Evolutionary conservation across 2,113 vertebrate genomes (phyloP).

Genomic region (human): GRCh38 chr2:196656501-196657000

Average conservation of each 20-base stretch:
- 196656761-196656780: conserved; percentile 80
- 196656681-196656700: conserved; percentile 71
- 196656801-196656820: conserved; percentile 80
- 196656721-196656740: conserved; percentile 76
- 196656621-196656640: conserved; percentile 44
- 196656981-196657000: conserved; percentile 79
- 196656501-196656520: neutral
- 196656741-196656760: conserved; percentile 81
- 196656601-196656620: conserved; percentile 6
- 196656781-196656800: conserved; percentile 85
- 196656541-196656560: neutral
- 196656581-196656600: neutral
- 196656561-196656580: neutral
- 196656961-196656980: conserved; percentile 78
- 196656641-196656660: conserved; percentile 11
- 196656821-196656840: conserved; percentile 83
- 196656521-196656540: neutral
- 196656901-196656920: neutral
- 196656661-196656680: conserved; percentile 18
- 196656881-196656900: neutral
- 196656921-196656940: neutral
- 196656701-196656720: conserved; percentile 48
- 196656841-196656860: conserved; percentile 76
- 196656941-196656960: conserved; percentile 66
- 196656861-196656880: neutral